phyloP scores from a whole-genome alignment of 2,797 vertebrate species.

The Chelon labrosus region DNA sequence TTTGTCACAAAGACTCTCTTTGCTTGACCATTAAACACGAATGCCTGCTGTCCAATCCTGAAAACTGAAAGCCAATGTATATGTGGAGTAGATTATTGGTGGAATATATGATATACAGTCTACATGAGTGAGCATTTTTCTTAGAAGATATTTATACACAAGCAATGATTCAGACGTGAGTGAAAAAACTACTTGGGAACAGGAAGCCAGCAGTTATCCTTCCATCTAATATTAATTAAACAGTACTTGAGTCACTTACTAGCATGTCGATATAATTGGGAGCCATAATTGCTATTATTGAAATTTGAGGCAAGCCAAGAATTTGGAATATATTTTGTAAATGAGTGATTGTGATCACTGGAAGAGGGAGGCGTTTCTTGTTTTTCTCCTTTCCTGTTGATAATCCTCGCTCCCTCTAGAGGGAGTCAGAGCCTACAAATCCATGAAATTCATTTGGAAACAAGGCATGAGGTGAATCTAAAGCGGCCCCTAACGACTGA shows the following conservation, averaged over 20 bases:
- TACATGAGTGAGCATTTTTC: slow-evolving; percentile 2
- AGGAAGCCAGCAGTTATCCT: slow-evolving; percentile 13
- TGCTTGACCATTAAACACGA: not conserved
- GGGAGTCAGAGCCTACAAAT: slow-evolving; percentile 71
- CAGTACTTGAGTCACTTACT: not conserved
- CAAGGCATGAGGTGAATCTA: slow-evolving; percentile 23
- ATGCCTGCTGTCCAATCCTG: no score
- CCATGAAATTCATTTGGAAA: slow-evolving; percentile 6
- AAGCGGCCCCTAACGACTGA: slow-evolving; percentile 13
- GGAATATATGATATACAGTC: not conserved
- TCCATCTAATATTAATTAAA: slow-evolving; percentile 8
- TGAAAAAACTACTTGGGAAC: slow-evolving; percentile 6
- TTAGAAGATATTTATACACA: slow-evolving; percentile 10
- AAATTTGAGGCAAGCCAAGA: not conserved
- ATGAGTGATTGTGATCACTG: not conserved
- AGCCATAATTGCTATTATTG: not conserved
- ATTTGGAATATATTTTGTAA: not conserved
- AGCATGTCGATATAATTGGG: not conserved
- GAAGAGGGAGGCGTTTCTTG: not conserved
- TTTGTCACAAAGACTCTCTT: not conserved
- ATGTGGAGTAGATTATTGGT: not conserved
- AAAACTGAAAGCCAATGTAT: no score
- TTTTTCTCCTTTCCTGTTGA: slow-evolving; percentile 23
- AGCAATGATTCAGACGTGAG: not conserved
- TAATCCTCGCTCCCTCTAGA: slow-evolving; percentile 67